Evolutionary conservation across 1,140 invertebrate species (phyloP), one percentile per base, ranked within the genome.

Genomic region (Aphelenchoides besseyi): DNA sequence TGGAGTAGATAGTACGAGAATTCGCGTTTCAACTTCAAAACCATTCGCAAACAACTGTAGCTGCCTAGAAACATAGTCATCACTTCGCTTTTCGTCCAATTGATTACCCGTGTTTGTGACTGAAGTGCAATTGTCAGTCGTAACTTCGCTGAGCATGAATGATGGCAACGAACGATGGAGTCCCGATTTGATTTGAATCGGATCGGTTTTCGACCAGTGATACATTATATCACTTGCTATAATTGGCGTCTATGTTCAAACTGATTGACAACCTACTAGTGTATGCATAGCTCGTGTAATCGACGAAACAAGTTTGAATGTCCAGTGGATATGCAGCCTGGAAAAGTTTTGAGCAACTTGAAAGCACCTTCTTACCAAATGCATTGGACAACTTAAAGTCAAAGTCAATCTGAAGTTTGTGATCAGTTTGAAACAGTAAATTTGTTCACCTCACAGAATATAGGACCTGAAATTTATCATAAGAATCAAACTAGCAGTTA

Each of bases 71-170:
- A 57, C 52, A 54, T 26, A n/a, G n/a, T n/a, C n/a, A 9, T 18
- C 66, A 64, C 2, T 37, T 0, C 26, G 71, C 86, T 12, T 9
- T 1, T 68, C 0, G 9, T n/a, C n/a, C n/a, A n/a, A n/a, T n/a
- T n/a, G n/a, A n/a, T 86, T 87, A 93, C 93, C 93, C 82, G 93
- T 96, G 85, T 94, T 95, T 54, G 94, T 96, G 86, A 92, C 92
- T 86, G 92, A 94, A 86, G 94, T 94, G 85, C 94, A 96, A 83
- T 94, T 93, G 85, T 92, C 91, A 68, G 93, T 94, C 59, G 90
- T 87, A 86, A 93, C 93, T 85, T 93, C 92, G 86, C 93, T 92
- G 67, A 96, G 86, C 0, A 92, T 92, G 87, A 96, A 96, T 75
- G 93, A 89, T 71, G 94, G 94, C 81, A 96, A 89, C 9, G 73